Conservation (phyloP, 2,888 invertebrate species). For the Lagria hirta region DNA sequence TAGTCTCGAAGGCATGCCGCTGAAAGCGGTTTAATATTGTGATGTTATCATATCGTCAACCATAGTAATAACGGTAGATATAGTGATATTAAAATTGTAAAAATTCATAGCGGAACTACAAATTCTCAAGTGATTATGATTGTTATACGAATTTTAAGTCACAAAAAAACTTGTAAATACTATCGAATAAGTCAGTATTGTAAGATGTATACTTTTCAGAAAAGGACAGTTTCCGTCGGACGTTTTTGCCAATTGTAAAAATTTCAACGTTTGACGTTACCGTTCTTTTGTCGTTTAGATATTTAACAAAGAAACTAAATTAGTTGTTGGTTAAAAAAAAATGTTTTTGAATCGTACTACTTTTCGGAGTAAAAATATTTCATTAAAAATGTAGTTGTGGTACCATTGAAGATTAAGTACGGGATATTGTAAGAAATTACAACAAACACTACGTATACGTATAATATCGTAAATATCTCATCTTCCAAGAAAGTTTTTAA, state of each 20-base stretch:
- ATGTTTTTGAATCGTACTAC: slow-evolving; percentile 33
- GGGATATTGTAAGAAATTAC: slow-evolving; percentile 42
- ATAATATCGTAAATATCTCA: slow-evolving; percentile 66
- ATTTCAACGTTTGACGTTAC: slow-evolving; percentile 11
- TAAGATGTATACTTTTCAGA: slow-evolving; percentile 47
- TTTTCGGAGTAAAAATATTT: slow-evolving; percentile 38
- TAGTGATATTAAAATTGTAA: slow-evolving; percentile 39
- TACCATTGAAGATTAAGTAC: slow-evolving; percentile 36
- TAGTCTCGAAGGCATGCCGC: slow-evolving; percentile 45
- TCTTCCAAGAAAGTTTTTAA: slow-evolving; percentile 60
- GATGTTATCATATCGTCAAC: slow-evolving; percentile 76
- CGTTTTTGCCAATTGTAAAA: slow-evolving; percentile 15
- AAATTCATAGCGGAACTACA: slow-evolving; percentile 46
- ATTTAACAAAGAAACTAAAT: slow-evolving; percentile 33
- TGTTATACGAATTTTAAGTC: slow-evolving; percentile 55
- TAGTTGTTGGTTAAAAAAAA: slow-evolving; percentile 44
- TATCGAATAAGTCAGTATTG: slow-evolving; percentile 52
- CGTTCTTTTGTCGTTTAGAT: slow-evolving; percentile 37
- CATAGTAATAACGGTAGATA: slow-evolving; percentile 43
- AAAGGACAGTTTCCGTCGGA: slow-evolving; percentile 27
- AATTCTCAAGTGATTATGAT: slow-evolving; percentile 53
- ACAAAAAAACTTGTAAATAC: slow-evolving; percentile 49
- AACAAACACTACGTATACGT: slow-evolving; percentile 78
- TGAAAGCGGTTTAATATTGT: slow-evolving; percentile 59
- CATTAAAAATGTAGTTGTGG: slow-evolving; percentile 33